Base-by-base conservation (phyloP, 2,888 invertebrate genomes). In the Sinhomidia bicolor region DNA sequence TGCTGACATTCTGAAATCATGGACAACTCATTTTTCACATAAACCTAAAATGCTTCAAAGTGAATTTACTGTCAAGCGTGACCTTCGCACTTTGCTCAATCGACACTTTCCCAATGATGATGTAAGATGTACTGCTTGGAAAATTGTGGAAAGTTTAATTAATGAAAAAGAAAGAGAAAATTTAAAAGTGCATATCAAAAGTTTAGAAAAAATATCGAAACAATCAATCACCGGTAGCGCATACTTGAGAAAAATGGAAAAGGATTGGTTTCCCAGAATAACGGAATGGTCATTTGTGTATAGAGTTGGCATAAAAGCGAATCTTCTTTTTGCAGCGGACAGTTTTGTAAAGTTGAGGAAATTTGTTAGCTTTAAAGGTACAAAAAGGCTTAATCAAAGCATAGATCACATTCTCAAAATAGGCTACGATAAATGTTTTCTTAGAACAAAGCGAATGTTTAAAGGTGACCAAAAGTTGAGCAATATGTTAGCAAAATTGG, bases 331-430 rank as follows among this genome's bases (percentile, higher is more conserved):
- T 14, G 89, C 81, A 14, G 88, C 91, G 9, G 90, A 92, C 6
- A 78, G 88, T 0, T 92, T 92, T 68, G 62, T 83, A 1, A 91
- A 89, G 51, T 82, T 92, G 9, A 89, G 89, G 83, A 92, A 91
- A 68, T 92, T 92, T 78, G 89, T 92, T n/a, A 83, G 90, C 23
- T 92, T 92, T 74, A 92, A 91, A 85, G 92, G 92, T 10, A 92
- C 92, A 9, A 90, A 89, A 57, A 84, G 80, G 6, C 60, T 92
- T 2, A 88, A 88, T 10, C 74, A 85, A 23, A 88, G 80, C 23
- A 83, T 92, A 36, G 90, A 91, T 23, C 90, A 91, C n/a, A 91
- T 92, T 41, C 85, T 92, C 3, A 92, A 92, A 82, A 91, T 91
- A 7, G 91, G 92, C 12, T 92, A 92, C 41, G 92, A 92, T 79